A percentile compares a stretch with the other conserved stretches of the same genome.
phyloP scores from a whole-genome alignment of 2,797 vertebrate species.

The Chelidonichthys spinosus region DNA sequence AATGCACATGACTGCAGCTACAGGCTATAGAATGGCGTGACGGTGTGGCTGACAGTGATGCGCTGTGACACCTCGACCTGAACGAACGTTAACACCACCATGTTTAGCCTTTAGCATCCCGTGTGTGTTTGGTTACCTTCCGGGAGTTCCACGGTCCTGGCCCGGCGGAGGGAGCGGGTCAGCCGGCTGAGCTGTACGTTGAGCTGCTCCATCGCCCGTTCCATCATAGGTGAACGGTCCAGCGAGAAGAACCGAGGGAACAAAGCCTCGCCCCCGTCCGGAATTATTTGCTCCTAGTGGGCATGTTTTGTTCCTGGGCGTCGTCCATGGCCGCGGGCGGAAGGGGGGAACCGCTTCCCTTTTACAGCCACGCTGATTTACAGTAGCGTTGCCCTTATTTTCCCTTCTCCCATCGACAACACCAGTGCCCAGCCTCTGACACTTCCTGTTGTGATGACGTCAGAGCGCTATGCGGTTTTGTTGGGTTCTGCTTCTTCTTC shows the following conservation, averaged over 20 bases:
- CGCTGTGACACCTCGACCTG: background rate
- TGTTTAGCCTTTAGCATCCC: background rate
- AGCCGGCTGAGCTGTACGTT: constrained; percentile 92
- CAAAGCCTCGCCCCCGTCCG: constrained; percentile 25
- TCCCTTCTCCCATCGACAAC: constrained; percentile 16
- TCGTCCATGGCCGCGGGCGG: constrained; percentile 64
- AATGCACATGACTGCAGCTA: background rate
- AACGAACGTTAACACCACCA: background rate
- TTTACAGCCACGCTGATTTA: constrained; percentile 6
- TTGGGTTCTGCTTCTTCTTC: background rate
- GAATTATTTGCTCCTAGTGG: constrained; percentile 22
- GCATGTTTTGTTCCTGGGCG: constrained; percentile 13
- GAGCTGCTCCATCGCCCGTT: constrained; percentile 98
- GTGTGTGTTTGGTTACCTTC: constrained; percentile 84
- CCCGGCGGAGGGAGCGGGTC: constrained; percentile 94
- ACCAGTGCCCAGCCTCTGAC: constrained; percentile 27
- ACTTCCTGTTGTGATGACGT: constrained; percentile 81
- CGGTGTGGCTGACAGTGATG: background rate
- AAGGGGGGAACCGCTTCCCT: background rate
- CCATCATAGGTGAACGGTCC: constrained; percentile 88
- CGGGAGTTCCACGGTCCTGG: constrained; percentile 96
- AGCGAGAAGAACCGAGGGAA: constrained; percentile 32
- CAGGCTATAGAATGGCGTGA: background rate
- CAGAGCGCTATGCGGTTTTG: constrained; percentile 55
- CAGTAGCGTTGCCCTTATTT: background rate